Percentiles rank a stretch among this genome's conserved stretches.
Evolutionary conservation across 2,888 invertebrate genomes (phyloP).

Genomic region (Abrostola tripartita): DNA sequence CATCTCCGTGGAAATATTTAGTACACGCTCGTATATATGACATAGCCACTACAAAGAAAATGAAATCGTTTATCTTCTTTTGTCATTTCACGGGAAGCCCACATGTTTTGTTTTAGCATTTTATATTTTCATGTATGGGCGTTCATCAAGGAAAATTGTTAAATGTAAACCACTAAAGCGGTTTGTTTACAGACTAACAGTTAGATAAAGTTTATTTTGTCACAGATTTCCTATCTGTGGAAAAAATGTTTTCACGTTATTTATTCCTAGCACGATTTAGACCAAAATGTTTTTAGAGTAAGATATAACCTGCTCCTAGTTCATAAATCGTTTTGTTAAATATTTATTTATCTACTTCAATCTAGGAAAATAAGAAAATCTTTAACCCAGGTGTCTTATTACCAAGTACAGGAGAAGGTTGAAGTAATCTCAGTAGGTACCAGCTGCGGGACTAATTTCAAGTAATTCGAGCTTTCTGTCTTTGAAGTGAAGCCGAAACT

Average conservation of each 20-base stretch:
- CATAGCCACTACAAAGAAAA: slow-evolving; percentile 52
- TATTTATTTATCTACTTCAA: slow-evolving; percentile 4
- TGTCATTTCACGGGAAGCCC: slow-evolving; percentile 52
- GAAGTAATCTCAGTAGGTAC: slow-evolving; percentile 52
- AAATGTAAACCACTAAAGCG: slow-evolving; percentile 49
- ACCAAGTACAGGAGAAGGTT: slow-evolving; percentile 18
- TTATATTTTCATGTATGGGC: slow-evolving; percentile 45
- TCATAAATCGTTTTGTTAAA: neutral
- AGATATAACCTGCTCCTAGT: too few relatives aligned
- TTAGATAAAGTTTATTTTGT: slow-evolving; percentile 39
- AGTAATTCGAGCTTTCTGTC: slow-evolving; percentile 61
- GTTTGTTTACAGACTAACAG: slow-evolving; percentile 48
- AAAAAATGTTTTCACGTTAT: neutral
- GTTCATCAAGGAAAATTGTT: slow-evolving; percentile 51
- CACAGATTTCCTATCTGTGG: slow-evolving; percentile 1
- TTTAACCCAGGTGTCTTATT: too few relatives aligned
- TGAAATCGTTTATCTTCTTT: slow-evolving; percentile 58
- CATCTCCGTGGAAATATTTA: slow-evolving; percentile 46
- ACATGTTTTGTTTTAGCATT: slow-evolving; percentile 53
- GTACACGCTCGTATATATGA: slow-evolving; percentile 42
- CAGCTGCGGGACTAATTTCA: slow-evolving; percentile 70
- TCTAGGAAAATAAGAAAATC: neutral
- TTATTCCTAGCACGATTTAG: too few relatives aligned
- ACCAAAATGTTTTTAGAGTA: too few relatives aligned
- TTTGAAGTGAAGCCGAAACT: slow-evolving; percentile 52